phyloP scores from a whole-genome alignment of 2,888 invertebrate species.

The Copidosoma aretas region DNA sequence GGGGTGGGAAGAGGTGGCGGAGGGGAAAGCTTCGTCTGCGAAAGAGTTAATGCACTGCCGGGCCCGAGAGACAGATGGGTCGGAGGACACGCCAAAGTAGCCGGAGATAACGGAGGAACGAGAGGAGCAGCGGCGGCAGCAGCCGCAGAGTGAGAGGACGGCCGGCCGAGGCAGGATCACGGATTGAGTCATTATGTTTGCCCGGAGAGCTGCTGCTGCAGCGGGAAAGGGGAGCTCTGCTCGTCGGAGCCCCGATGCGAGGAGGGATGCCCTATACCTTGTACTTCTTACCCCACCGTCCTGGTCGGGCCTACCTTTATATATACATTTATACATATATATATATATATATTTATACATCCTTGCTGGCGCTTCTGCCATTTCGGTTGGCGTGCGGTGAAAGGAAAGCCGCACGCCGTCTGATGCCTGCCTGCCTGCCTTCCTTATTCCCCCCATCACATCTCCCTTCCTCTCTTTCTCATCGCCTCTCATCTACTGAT shows the following conservation, averaged over 20 bases:
- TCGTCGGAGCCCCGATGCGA: neutral
- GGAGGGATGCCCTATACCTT: conserved; percentile 15
- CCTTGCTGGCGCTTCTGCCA: conserved; percentile 11
- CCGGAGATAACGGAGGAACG: conserved; percentile 30
- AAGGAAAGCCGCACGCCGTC: neutral
- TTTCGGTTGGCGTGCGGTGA: conserved; percentile 2
- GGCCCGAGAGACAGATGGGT: conserved; percentile 46
- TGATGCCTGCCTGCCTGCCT: neutral
- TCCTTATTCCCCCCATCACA: neutral
- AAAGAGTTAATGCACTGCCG: conserved; percentile 33
- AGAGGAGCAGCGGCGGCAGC: conserved; percentile 21
- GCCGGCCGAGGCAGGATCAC: conserved; percentile 47
- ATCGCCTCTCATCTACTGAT: too few species aligned
- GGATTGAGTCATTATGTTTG: conserved; percentile 63
- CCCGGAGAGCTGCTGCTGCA: conserved; percentile 60
- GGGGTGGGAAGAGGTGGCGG: conserved; percentile 49
- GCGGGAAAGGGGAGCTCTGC: conserved; percentile 52
- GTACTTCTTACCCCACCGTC: neutral
- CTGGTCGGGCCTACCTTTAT: too few species aligned
- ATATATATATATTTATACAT: neutral
- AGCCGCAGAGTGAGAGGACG: conserved; percentile 27
- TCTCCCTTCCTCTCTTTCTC: neutral
- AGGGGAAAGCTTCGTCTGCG: conserved; percentile 14
- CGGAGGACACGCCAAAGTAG: conserved; percentile 39
- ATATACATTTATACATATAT: too few species aligned